These are phyloP conservation scores for Mungos mungo DNA, from an alignment of 2,113 vertebrate genomes.

Conservation along the genomic window DNA sequence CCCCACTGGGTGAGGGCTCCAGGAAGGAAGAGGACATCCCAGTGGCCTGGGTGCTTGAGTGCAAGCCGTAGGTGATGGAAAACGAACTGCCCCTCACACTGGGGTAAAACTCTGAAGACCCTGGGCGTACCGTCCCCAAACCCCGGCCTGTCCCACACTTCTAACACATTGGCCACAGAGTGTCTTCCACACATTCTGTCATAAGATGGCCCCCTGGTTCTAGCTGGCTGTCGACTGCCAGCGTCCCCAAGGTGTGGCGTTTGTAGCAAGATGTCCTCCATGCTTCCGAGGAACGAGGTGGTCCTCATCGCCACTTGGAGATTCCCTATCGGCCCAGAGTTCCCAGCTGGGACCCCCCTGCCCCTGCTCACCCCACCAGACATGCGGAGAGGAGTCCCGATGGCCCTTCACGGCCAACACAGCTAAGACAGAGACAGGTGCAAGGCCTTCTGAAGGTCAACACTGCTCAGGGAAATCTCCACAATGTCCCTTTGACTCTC, in stretches of 20 bases:
- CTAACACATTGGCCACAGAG: not conserved
- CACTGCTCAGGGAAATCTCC: not conserved
- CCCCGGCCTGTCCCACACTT: not conserved
- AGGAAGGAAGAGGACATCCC: not conserved
- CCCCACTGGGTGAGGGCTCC: not conserved
- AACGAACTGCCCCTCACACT: not conserved
- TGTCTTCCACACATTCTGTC: fast-evolving
- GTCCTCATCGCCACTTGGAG: not conserved
- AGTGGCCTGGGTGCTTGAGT: not conserved
- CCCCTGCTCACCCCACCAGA: too few relatives aligned
- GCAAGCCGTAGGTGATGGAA: not conserved
- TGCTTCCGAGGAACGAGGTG: not conserved
- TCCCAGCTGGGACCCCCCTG: too few relatives aligned
- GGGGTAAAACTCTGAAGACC: not conserved
- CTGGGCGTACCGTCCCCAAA: not conserved
- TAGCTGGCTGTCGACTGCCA: not conserved
- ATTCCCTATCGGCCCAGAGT: not conserved
- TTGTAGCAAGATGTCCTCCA: not conserved
- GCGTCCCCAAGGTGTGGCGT: not conserved
- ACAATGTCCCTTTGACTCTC: not conserved
- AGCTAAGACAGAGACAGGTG: not conserved
- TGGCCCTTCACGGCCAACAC: not conserved
- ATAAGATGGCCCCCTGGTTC: not conserved
- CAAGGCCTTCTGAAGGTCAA: not conserved
- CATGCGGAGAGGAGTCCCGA: not conserved